phyloP scores from a whole-genome alignment of 2,888 invertebrate genomes.

The Hipparchia semele region DNA sequence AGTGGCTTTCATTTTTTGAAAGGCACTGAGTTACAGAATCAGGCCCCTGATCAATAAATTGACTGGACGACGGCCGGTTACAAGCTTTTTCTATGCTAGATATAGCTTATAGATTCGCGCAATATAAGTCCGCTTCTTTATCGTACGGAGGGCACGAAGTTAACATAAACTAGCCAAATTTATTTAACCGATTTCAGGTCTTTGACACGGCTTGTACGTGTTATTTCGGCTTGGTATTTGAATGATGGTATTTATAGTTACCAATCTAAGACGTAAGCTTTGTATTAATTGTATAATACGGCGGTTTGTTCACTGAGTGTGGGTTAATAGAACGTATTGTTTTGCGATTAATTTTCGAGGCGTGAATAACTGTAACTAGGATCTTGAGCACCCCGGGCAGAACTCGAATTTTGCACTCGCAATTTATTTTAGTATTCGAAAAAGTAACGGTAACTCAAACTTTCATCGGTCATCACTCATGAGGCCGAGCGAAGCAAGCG shows the following conservation, averaged over 20 bases:
- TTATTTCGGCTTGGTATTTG: constrained; percentile 23
- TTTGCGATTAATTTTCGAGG: constrained; percentile 23
- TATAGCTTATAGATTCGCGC: background rate
- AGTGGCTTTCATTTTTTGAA: too few species aligned
- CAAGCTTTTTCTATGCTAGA: background rate
- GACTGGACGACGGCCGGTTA: too few species aligned
- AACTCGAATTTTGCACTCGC: background rate
- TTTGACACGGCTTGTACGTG: constrained; percentile 21
- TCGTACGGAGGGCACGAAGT: constrained; percentile 23
- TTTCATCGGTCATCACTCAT: too few species aligned
- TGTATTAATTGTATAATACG: constrained; percentile 21
- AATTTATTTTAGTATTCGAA: background rate
- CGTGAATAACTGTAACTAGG: background rate
- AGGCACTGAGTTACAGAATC: too few species aligned
- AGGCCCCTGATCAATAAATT: too few species aligned
- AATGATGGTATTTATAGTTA: constrained; percentile 25
- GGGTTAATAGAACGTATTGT: constrained; percentile 25
- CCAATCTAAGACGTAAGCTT: constrained; percentile 22
- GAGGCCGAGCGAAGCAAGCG: too few species aligned
- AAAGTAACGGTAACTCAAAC: too few species aligned
- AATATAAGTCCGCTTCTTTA: constrained; percentile 11
- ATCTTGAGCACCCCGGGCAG: background rate
- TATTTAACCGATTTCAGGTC: constrained; percentile 28
- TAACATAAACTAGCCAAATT: constrained; percentile 31
- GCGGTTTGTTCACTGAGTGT: constrained; percentile 24